Evolutionary conservation across 2,888 invertebrate genomes (phyloP).

Genomic region (Polietes domitor): DNA sequence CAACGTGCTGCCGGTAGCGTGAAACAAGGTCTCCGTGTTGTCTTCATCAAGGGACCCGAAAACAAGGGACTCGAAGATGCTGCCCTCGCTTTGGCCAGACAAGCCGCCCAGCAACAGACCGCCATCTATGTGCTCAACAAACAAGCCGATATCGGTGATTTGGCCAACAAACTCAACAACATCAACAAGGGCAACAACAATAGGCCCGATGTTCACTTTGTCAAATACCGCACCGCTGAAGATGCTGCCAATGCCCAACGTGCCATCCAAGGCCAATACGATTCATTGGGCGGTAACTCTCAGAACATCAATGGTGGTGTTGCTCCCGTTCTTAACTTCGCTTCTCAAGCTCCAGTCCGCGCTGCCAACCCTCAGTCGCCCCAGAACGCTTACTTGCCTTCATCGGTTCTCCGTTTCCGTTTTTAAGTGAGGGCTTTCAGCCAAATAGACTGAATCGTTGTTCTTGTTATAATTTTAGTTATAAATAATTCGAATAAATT

Average conservation of each 20-base stretch:
- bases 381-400: constrained; percentile 70
- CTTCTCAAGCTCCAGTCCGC: constrained; percentile 66
- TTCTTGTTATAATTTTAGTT: too few species aligned
- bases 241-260: constrained; percentile 78
- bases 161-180: constrained; percentile 75
- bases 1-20: constrained; percentile 71
- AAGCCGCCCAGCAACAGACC: constrained; percentile 75
- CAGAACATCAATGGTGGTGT: constrained; percentile 75
- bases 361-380: constrained; percentile 66
- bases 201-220: constrained; percentile 78
- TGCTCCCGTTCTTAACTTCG: constrained; percentile 76
- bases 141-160: constrained; percentile 73
- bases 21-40: constrained; percentile 76
- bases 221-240: constrained; percentile 77
- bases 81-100: constrained; percentile 75
- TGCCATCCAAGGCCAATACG: constrained; percentile 77
- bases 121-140: constrained; percentile 78
- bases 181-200: constrained; percentile 70
- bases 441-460: too few species aligned
- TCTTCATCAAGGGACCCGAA: constrained; percentile 78
- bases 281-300: constrained; percentile 75
- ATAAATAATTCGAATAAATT: too few species aligned
- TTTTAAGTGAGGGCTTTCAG: not conserved
- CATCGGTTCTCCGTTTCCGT: constrained; percentile 66
- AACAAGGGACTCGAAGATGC: constrained; percentile 74